phyloP scores from a whole-genome alignment of 2,113 vertebrate species.

The Percina caprodes region DNA sequence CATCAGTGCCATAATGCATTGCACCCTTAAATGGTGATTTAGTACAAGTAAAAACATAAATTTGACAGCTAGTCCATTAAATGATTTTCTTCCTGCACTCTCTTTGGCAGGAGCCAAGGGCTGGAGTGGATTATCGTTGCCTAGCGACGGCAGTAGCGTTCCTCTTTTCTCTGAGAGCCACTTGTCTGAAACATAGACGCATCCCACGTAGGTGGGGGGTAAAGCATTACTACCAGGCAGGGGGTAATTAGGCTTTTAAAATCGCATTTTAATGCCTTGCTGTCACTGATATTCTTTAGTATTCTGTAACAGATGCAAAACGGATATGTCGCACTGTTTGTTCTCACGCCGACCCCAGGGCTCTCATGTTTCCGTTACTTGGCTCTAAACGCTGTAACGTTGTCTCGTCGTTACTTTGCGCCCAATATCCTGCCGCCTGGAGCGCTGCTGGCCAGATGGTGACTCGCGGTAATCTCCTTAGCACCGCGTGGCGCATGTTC shows the following conservation, averaged over 20 bases:
- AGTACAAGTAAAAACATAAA: background rate
- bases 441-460: constrained; percentile 88
- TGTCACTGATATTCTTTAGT: constrained; percentile 29
- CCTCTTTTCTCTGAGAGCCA: constrained; percentile 74
- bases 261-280: constrained; percentile 34
- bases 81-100: constrained; percentile 7
- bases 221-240: constrained; percentile 54
- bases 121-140: constrained; percentile 75
- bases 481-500: constrained; percentile 63
- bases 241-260: constrained; percentile 56
- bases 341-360: background rate
- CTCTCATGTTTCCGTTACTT: constrained; percentile 46
- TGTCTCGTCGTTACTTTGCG: constrained; percentile 52
- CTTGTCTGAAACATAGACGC: constrained; percentile 80
- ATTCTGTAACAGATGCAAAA: constrained; percentile 25
- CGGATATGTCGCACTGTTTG: constrained; percentile 10
- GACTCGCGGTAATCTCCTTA: constrained; percentile 89
- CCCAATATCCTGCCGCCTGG: constrained; percentile 57
- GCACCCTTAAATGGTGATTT: background rate
- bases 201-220: constrained; percentile 51
- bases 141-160: constrained; percentile 80
- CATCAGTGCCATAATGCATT: background rate
- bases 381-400: constrained; percentile 27
- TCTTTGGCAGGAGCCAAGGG: constrained; percentile 24
- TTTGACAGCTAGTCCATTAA: background rate